Base-by-base conservation (phyloP, 2,888 invertebrate species). In the Cremastobaeus sp. region DNA sequence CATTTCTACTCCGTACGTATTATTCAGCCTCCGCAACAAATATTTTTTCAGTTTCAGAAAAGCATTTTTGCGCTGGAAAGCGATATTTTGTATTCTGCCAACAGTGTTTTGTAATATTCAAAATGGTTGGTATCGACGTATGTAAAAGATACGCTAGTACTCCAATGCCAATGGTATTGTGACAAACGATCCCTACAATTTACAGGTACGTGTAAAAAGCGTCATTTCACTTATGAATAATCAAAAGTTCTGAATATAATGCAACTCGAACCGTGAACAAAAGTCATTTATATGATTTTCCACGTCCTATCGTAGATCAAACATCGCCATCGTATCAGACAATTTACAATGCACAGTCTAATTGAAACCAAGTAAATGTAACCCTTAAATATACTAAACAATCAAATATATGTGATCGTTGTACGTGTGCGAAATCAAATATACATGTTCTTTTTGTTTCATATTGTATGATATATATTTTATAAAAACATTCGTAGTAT, bases 281-380 rank as follows among this genome's bases (percentile, higher is more conserved):
- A 14, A 20, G 34, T 34, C 47, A 48, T 18, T 30, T 30, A 20
- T 50, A 50, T 50, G 12, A 20, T 34, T 50, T 18, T 50, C 8
- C 15, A 30, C 12, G 30, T n/a, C 30, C 47, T n/a, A n/a, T 25
- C 1, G 12, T 17, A 15, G 4, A 50, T 50, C 35, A 21, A 30
- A 50, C 37, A 32, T 57, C n/a, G 14, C 25, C 34, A 25, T 57
- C 15, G 14, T 35, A 20, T 45, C 14, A 1, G 15, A 15, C 8
- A 28, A 55, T 14, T 21, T 15, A 71, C 70, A 78, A 73, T 77
- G 79, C 80, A 78, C 80, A 80, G 78, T 80, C 83, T 82, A 83
- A 5, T 83, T 70, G 79, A 73, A 82, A 82, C 82, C 82, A 82
- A 82, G 82, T 83, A 80, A 80, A 76, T 77, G 41, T 70, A 62